Evolutionary conservation across 2,888 invertebrate species (phyloP), one percentile per base, ranked within the genome.

Genomic region (Anodontia alba): DNA sequence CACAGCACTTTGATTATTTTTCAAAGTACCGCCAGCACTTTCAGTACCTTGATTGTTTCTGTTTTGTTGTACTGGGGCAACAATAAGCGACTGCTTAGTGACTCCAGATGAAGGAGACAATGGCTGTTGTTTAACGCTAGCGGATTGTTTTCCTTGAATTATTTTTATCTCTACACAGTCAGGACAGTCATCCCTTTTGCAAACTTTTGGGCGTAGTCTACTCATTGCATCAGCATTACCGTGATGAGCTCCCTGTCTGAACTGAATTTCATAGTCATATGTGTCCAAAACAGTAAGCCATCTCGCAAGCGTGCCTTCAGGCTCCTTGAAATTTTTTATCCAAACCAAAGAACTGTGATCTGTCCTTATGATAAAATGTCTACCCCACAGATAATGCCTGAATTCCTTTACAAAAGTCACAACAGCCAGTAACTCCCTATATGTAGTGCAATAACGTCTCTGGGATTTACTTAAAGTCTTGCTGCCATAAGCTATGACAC

Each of bases 331-430:
- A 29, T 57, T 57, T 29, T 57, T 57, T 8, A 57, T n/a, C 57
- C 57, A 57, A 26, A 68, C 26, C 2, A 88, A 68, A 3, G 89
- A 84, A 7, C 80, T 76, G 77, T 90, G 90, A 75, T 89, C 89
- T 26, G 88, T 86, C 26, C 89, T 46, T 1, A 89, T 76, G 5
- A 80, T 31, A 78, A 89, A 88, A 15, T 77, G 12, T 62, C 76
- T 51, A 12, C 86, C 87, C 57, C 75, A 83, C 31, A 90, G 76
- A 69, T 86, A 90, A 57, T 81, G 87, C 29, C 81, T 72, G 69
- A 85, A 90, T 17, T 88, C 76, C 49, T 80, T 81, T 7, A 89
- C 70, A 73, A 87, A 88, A 20, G 67, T 71, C 1, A 87, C 74
- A 5, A 85, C 80, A 12, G 87, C 86, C n/a, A 85, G 57, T 33